phyloP scores from a whole-genome alignment of 2,888 invertebrate species.

The Trichacis sp. region DNA sequence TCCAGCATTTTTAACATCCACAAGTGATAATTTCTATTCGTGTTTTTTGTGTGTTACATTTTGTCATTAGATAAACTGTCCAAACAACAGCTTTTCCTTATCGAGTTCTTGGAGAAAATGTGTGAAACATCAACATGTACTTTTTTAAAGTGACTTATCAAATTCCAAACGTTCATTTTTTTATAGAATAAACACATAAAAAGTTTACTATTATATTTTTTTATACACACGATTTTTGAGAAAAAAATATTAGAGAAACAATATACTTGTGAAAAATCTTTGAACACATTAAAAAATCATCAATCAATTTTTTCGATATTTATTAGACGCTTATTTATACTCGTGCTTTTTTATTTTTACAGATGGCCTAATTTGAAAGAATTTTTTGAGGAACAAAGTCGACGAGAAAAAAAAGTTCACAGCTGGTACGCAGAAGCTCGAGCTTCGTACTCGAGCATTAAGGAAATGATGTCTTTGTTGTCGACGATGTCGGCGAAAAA shows the following conservation, averaged over 20 bases:
- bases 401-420: slow-evolving; percentile 37
- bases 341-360: slow-evolving; percentile 8
- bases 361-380: slow-evolving; percentile 69
- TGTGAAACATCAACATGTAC: no score
- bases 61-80: neutral
- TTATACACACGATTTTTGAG: neutral
- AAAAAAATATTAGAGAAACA: neutral
- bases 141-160: no score
- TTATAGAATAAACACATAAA: no score
- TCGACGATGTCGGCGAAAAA: slow-evolving; percentile 69
- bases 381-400: slow-evolving; percentile 56
- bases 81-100: neutral
- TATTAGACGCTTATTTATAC: no score
- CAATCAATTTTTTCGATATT: no score
- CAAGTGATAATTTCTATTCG: neutral
- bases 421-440: slow-evolving; percentile 67
- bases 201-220: no score
- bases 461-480: slow-evolving; percentile 61
- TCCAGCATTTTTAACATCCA: no score
- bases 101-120: neutral
- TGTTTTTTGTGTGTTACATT: no score
- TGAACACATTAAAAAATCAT: no score
- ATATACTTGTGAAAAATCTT: no score
- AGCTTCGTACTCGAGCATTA: slow-evolving; percentile 59
- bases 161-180: no score